Conservation (phyloP, 2,113 vertebrate species). For the Tragulus kanchil region DNA sequence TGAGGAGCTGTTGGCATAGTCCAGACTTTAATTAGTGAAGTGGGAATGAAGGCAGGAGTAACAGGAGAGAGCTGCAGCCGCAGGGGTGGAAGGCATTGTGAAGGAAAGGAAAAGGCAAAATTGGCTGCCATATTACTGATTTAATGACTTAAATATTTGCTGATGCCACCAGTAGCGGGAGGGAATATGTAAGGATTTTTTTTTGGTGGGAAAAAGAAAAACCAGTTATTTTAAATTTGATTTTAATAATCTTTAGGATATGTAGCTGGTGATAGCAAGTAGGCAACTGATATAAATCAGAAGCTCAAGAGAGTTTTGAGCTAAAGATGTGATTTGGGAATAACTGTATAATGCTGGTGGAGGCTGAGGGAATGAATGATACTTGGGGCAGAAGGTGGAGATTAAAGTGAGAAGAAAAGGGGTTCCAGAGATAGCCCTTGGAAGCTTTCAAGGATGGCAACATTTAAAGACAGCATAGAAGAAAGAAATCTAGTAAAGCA, state of each 20-base stretch:
- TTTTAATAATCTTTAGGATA: neutral
- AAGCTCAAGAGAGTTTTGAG: constrained; percentile 23
- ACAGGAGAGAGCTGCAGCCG: neutral
- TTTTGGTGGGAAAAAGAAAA: neutral
- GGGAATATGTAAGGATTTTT: neutral
- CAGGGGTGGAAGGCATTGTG: neutral
- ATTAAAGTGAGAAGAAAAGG: constrained; percentile 41
- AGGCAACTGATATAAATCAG: neutral
- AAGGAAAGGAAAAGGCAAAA: neutral
- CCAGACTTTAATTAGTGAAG: constrained; percentile 47
- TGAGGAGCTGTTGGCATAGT: neutral
- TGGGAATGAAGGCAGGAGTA: neutral
- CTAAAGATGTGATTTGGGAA: neutral
- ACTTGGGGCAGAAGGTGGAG: neutral
- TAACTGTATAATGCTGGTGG: constrained; percentile 26
- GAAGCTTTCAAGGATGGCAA: neutral
- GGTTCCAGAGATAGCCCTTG: neutral
- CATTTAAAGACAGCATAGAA: neutral
- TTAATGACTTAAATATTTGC: neutral
- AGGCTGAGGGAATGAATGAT: neutral
- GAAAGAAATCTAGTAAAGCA: constrained; percentile 23
- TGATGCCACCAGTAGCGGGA: neutral
- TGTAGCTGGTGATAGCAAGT: neutral
- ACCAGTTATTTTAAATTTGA: constrained; percentile 47
- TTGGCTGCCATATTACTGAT: neutral